Percentiles rank a stretch among this genome's conserved stretches.
These are phyloP conservation scores for Nysson spinosus DNA, from an alignment of 2,888 invertebrate species.

Conservation along the genomic window DNA sequence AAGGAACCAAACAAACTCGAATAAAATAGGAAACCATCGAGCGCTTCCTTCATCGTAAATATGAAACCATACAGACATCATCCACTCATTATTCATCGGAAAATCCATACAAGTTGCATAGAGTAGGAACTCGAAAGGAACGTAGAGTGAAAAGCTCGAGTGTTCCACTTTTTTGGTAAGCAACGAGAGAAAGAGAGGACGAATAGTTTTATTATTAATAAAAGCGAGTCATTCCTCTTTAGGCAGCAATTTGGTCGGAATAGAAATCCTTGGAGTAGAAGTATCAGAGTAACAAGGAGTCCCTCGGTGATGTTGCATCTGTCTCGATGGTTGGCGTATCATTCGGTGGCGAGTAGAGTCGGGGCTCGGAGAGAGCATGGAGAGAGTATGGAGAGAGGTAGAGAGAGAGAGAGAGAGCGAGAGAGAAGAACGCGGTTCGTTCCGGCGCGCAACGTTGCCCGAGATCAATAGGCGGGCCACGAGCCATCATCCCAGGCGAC, in stretches of 20 bases:
- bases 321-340: constrained; percentile 25
- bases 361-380: constrained; percentile 23
- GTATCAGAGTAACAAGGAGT: background rate
- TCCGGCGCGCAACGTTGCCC: constrained; percentile 69
- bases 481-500: constrained; percentile 72
- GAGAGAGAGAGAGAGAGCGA: constrained; percentile 21
- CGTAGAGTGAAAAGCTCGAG: no score
- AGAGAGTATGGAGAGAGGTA: constrained; percentile 9
- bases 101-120: no score
- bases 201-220: constrained; percentile 3
- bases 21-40: no score
- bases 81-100: no score
- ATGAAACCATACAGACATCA: no score
- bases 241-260: background rate
- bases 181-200: background rate
- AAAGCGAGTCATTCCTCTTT: background rate
- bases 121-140: background rate
- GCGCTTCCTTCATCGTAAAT: no score
- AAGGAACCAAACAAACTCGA: no score
- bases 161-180: background rate
- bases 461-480: constrained; percentile 74
- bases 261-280: background rate
- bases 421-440: constrained; percentile 50
- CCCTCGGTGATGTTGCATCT: constrained; percentile 18
- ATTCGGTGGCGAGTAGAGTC: constrained; percentile 17